Percentiles rank a stretch among this genome's conserved stretches.
These are phyloP conservation scores for Pecten maximus DNA, from an alignment of 2,888 invertebrate species.

Conservation along the genomic window DNA sequence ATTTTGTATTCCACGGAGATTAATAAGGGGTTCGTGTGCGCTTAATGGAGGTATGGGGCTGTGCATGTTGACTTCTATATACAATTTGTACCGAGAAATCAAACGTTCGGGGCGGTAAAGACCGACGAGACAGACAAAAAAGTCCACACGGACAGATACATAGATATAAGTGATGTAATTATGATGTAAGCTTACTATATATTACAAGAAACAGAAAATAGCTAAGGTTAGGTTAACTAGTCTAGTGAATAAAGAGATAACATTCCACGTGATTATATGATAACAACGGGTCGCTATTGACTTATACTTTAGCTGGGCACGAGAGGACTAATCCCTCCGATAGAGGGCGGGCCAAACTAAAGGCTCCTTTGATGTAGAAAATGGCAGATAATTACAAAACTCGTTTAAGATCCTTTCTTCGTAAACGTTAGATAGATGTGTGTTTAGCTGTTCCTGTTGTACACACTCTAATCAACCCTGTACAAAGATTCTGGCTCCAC, in stretches of 20 bases:
- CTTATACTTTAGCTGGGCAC: neutral
- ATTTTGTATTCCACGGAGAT: neutral
- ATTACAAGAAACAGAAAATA: neutral
- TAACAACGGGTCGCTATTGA: conserved; percentile 13
- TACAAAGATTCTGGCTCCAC: neutral
- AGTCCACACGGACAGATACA: neutral
- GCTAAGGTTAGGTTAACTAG: neutral
- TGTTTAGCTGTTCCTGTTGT: neutral
- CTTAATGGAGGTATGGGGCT: neutral
- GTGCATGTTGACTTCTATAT: neutral
- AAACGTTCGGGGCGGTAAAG: too few relatives aligned
- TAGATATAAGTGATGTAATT: neutral
- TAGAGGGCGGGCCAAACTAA: conserved; percentile 18
- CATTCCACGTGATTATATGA: neutral
- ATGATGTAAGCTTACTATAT: neutral
- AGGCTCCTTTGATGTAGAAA: neutral
- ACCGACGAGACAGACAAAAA: neutral
- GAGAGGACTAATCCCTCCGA: conserved; percentile 8
- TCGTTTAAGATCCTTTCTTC: conserved; percentile 11
- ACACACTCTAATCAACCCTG: neutral
- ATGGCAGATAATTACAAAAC: conserved; percentile 27
- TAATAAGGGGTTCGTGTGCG: neutral
- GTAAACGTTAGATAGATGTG: conserved; percentile 4
- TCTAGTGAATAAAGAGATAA: neutral
- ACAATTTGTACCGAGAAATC: neutral